Evolutionary conservation across 2,113 vertebrate species (phyloP).

Genomic region (Climacteris rufus): DNA sequence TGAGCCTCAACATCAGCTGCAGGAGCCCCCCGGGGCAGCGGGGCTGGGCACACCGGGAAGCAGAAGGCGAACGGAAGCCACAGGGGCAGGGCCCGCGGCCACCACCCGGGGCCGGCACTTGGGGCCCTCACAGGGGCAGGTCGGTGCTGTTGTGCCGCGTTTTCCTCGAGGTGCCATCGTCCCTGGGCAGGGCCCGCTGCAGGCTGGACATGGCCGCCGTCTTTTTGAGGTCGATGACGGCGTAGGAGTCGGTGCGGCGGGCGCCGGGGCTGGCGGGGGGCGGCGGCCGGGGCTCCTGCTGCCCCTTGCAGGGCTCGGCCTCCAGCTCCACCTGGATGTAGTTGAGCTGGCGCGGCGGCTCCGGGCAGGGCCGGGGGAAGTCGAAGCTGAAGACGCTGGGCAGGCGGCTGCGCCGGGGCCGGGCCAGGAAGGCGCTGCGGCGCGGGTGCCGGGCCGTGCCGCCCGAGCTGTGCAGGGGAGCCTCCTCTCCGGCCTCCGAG

Average conservation of each 20-base stretch:
- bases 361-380: constrained; percentile 80
- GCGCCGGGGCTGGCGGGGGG: constrained; percentile 10
- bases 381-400: constrained; percentile 90
- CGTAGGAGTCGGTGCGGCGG: constrained; percentile 89
- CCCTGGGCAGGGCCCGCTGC: constrained; percentile 93
- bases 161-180: constrained; percentile 95
- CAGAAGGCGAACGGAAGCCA: neutral
- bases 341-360: constrained; percentile 91
- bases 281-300: neutral
- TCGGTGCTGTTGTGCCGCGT: constrained; percentile 99
- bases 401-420: constrained; percentile 60
- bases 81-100: neutral
- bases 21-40: neutral
- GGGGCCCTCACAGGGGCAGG: constrained; percentile 86
- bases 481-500: constrained; percentile 85
- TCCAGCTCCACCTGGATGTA: constrained; percentile 99
- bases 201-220: constrained; percentile 97
- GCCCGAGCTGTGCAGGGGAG: constrained; percentile 81
- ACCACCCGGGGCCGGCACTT: neutral
- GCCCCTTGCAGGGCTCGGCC: constrained; percentile 60
- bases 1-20: neutral
- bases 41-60: neutral
- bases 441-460: constrained; percentile 57
- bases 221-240: constrained; percentile 97
- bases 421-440: constrained; percentile 55